Base-by-base conservation (phyloP, 2,797 vertebrate genomes). In the Catharus ustulatus region DNA sequence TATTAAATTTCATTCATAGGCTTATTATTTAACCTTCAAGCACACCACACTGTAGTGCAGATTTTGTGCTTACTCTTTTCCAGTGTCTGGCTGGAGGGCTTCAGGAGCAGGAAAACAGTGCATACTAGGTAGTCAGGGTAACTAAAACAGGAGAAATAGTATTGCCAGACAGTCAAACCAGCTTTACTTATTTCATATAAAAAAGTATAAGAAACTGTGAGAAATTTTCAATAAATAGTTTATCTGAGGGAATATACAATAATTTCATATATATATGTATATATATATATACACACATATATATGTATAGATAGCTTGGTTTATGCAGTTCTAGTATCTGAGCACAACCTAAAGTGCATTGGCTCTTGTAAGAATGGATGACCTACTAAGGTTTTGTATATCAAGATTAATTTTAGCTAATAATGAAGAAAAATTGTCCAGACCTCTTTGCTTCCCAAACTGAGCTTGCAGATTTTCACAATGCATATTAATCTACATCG, bases 331-430 rank as follows among this genome's bases (percentile, higher is more conserved):
- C 69, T 23, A 55, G 5, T 78, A 64, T 36, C 18, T 81, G 82
- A 57, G 16, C 12, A 62, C 7, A 86, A 55, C 1, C 4, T 62
- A 27, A 93, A 84, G 9, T 48, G 6, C 36, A 45, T 34, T 69
- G n/a, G 89, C 36, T n/a, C 30, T 52, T 91, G 22, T 59, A 75
- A 86, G 51, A 81, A 88, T 51, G 69, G n/a, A 69, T 66, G 74
- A 90, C 42, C 71, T 84, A 82, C 52, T 89, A 79, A 94, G 81
- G n/a, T 80, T 89, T 73, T 3, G 0, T 51, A 26, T 46, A 43
- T 13, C 5, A 38, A 82, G 19, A 63, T 87, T 89, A 88, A 86
- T 84, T 92, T 94, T 84, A 94, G 32, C 27, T 87, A 87, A 87
- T 90, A 30, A 40, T 49, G 57, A 40, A 91, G 29, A 69, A 94